Base-by-base conservation (phyloP, 2,888 invertebrate species). In the Leptothorax acervorum region DNA sequence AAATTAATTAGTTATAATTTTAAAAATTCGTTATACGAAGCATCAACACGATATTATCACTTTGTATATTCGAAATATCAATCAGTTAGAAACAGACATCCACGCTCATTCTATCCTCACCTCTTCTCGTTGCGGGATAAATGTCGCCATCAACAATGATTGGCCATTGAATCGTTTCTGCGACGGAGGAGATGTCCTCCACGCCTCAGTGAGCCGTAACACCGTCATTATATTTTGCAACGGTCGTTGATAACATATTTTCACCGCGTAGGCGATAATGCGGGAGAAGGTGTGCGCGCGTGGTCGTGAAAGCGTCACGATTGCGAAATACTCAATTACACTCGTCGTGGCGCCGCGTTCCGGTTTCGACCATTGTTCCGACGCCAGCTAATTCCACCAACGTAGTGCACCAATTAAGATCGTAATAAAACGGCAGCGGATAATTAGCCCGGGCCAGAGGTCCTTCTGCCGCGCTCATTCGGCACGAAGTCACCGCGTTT, bases 241-340 rank as follows among this genome's bases (percentile, higher is more conserved):
- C 74, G 82, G 8, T 63, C 74, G 63, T 82, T 86, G 86, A 87
- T 89, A 88, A 87, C 82, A 88, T 75, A 90, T 90, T 90, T 90
- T 88, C 90, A 82, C 79, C 79, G 70, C 75, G 83, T 83, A 86
- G 87, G 83, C 87, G 90, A 90, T 87, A 89, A 90, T 57, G 81
- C 78, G 82, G 51, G 63, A 60, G 82, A 82, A 82, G 82, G 74
- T 62, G 83, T 39, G 63, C 70, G 75, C 73, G 57, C 66, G 81
- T 71, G 79, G 71, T 90, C 86, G 90, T 85, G 90, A 90, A 90
- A 90, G 90, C 90, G 87, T 89, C 86, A 74, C 81, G 66, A 83
- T 90, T 88, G 88, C 90, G 84, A 89, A 90, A 90, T 78, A 74
- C 65, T 70, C 86, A 87, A 90, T 90, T 85, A 84, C 74, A 71